Percentiles rank a stretch among this genome's conserved stretches.
Conservation (phyloP, 2,113 vertebrate genomes). For the Xiphophorus couchianus region DNA sequence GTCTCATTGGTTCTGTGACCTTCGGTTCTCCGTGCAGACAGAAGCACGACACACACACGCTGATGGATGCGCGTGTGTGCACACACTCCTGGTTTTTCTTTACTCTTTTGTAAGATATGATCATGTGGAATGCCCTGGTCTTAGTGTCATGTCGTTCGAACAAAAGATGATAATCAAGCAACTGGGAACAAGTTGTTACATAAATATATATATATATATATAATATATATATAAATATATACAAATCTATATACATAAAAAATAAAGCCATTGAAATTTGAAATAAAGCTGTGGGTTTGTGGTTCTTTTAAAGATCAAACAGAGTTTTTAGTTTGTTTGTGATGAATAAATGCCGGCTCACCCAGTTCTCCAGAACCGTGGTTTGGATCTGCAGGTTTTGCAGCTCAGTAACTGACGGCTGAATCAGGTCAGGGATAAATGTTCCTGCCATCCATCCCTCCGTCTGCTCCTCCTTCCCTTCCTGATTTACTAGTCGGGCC, state of each 20-base stretch:
- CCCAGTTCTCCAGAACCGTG: too few relatives aligned
- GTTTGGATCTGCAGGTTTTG: too few relatives aligned
- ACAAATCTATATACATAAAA: slow-evolving; percentile 77
- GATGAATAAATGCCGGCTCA: too few relatives aligned
- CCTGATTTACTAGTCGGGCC: too few relatives aligned
- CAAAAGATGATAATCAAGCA: slow-evolving; percentile 82
- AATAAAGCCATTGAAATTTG: slow-evolving; percentile 87
- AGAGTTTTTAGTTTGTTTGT: too few relatives aligned
- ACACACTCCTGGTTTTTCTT: slow-evolving; percentile 65
- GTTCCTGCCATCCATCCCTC: too few relatives aligned
- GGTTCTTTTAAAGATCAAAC: slow-evolving; percentile 24
- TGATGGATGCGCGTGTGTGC: slow-evolving; percentile 44
- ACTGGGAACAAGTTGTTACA: slow-evolving; percentile 80
- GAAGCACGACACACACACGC: slow-evolving; percentile 58
- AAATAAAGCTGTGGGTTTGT: slow-evolving; percentile 67
- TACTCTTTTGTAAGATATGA: slow-evolving; percentile 84
- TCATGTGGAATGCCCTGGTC: slow-evolving; percentile 85
- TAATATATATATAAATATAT: slow-evolving; percentile 79
- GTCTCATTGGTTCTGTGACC: slow-evolving; percentile 49
- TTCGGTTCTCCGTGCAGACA: slow-evolving; percentile 66
- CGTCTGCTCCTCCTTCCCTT: too few relatives aligned
- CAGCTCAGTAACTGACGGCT: too few relatives aligned
- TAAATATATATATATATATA: slow-evolving; percentile 78
- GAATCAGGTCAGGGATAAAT: too few relatives aligned
- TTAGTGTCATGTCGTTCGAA: slow-evolving; percentile 84